Evolutionary conservation across 2,888 invertebrate species (phyloP).

Genomic region (Eilema depressum): DNA sequence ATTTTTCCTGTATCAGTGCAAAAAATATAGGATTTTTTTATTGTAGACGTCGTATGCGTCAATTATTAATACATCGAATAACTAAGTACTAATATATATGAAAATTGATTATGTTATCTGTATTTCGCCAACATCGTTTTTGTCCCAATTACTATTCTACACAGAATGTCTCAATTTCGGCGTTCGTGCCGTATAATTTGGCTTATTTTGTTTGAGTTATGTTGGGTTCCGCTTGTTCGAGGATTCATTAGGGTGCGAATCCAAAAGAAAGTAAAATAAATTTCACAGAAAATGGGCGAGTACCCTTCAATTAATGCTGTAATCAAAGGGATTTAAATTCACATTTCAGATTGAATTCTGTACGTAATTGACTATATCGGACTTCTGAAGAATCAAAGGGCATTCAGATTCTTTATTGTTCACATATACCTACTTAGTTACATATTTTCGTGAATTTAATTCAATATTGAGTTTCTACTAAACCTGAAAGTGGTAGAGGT

Average conservation of each 20-base stretch:
- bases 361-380: not conserved
- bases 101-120: not conserved
- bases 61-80: not conserved
- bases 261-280: not conserved
- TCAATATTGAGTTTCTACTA: no score
- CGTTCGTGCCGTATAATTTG: not conserved
- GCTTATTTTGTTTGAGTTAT: slow-evolving; percentile 3
- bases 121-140: not conserved
- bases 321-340: not conserved
- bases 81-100: not conserved
- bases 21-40: not conserved
- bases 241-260: not conserved
- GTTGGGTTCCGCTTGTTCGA: not conserved
- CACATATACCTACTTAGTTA: not conserved
- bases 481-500: no score
- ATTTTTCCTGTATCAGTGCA: no score
- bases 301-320: not conserved
- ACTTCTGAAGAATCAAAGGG: not conserved
- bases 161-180: slow-evolving; percentile 1
- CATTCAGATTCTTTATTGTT: not conserved
- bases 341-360: not conserved
- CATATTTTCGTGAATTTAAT: no score
- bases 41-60: not conserved
- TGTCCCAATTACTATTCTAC: slow-evolving; percentile 2
- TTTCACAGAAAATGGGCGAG: not conserved